Evolutionary conservation across 2,113 vertebrate genomes (phyloP), one percentile per base, ranked within the genome.

Genomic region (Myrmecophaga tridactyla): DNA sequence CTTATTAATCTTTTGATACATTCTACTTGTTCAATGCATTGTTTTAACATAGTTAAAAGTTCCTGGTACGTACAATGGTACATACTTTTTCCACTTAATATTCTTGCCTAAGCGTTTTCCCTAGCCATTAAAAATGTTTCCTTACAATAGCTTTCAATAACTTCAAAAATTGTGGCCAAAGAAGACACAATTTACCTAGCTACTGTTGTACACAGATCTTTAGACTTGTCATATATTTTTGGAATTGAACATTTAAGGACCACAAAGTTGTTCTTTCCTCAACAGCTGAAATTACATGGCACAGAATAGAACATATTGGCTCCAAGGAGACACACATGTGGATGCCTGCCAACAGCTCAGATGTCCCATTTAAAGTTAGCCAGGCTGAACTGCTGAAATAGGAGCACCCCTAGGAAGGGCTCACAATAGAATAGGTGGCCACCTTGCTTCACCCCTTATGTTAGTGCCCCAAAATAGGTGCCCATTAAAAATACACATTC

Each of bases 361-460:
- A 67, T 81, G 92, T 84, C 72, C 94, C 82, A 92, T 86, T 94
- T 88, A 73, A 89, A 85, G 60, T 70, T 3, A 90, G 80, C 81
- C 90, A 62, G 85, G 65, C 6, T 53, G 63, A 72, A 72, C 21
- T 81, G 77, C 89, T 51, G 51, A 94, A 95, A 92, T 13, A 69
- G 31, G 41, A 92, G 27, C 36, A 46, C 75, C 82, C 86, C 63
- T 20, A 78, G 86, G 70, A 87, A 89, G 60, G 53, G 58, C 51
- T 96, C 70, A 75, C 76, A 76, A 56, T 46, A 86, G 81, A 78
- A 65, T 36, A 53, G 34, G 63, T 25, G 31, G 62, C 62, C 36
- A 31, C 51, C 63, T 92, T 63, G 70, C 31, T 86, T 83, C 10
- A 41, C 18, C 39, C n/a, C 20, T 86, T 75, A 80, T 51, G 39